A percentile compares a stretch with the other conserved stretches of the same genome.
These are phyloP conservation scores for Panagrolaimus sp. DNA, from an alignment of 1,140 invertebrate species.

Conservation along the genomic window DNA sequence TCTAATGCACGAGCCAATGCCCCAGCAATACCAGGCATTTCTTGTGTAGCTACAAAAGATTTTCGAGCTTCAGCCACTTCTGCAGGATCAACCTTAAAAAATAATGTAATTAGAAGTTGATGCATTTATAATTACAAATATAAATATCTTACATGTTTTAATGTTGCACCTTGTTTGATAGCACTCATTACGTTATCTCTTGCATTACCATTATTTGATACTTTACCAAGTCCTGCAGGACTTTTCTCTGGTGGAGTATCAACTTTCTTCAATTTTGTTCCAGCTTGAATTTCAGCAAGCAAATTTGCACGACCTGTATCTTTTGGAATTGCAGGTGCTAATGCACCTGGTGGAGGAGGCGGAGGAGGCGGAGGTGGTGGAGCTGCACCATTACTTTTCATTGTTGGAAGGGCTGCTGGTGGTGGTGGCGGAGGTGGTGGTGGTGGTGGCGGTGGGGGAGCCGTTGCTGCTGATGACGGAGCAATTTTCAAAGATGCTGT, in stretches of 20 bases:
- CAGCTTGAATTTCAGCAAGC: constrained; percentile 18
- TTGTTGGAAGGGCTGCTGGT: background rate
- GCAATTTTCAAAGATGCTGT: too few species aligned
- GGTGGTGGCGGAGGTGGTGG: constrained; percentile 10
- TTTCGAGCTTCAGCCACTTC: constrained; percentile 6
- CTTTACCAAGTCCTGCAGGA: background rate
- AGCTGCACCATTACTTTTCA: background rate
- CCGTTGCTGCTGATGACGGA: too few species aligned
- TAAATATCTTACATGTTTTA: background rate
- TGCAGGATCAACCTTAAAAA: constrained; percentile 2
- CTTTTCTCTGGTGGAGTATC: constrained; percentile 6
- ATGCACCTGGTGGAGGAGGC: background rate
- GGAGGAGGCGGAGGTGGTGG: constrained; percentile 17
- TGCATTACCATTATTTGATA: background rate
- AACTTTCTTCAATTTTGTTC: background rate
- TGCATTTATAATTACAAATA: background rate
- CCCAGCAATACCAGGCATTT: constrained; percentile 1
- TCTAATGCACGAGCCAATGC: constrained; percentile 12
- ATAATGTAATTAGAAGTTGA: background rate
- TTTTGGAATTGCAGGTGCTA: background rate
- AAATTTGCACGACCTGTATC: background rate
- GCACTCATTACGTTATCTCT: constrained; percentile 1
- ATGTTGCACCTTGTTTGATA: background rate
- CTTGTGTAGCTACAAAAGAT: constrained; percentile 7
- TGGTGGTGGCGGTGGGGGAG: too few species aligned